Evolutionary conservation across 2,113 vertebrate genomes (phyloP), one percentile per base, ranked within the genome.

Genomic region (Dendropsophus ebraccatus): DNA sequence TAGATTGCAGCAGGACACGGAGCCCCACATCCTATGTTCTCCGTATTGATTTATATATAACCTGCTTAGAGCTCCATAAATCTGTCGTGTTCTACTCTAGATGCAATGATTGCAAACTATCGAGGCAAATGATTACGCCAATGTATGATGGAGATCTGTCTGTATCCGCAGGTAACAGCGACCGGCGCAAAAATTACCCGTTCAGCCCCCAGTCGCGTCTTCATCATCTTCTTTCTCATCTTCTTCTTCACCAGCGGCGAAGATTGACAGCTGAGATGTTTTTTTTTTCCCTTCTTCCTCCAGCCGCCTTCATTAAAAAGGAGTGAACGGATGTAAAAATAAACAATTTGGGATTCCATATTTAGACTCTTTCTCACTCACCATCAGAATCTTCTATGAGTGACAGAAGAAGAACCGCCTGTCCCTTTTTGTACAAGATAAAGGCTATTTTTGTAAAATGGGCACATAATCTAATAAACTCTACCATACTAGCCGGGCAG

Each of bases 261-360:
- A 78, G 83, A 85, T 78, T 85, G 83, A 85, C 83, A 85, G 83
- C 60, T 37, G 32, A 67, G 56, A 41, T 85, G 41, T 62, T 23
- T 65, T 30, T 67, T 52, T 83, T 23, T 28, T 21, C 17, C 21
- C 49, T 30, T 74, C 21, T 74, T 70, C 4, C 50, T 72, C n/a
- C 47, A 67, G 30, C 74, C 49, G 58, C 45, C 41, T 77, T 85
- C 83, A 85, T 85, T 85, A 85, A 85, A 76, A 54, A 78, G 11
- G 30, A 85, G 58, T 17, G 60, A 85, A 65, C 75, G 30, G 30
- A 78, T 56, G 76, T 47, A 78, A 76, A 78, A 85, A 85, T 85
- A 85, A 85, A 78, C 73, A 85, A 85, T 74, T 83, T 75, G 17
- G 32, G n/a, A 52, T 85, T 85, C 83, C 74, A 78, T 78, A 85